Evolutionary conservation across 1,140 invertebrate genomes (phyloP), one percentile per base, ranked within the genome.

Genomic region (Wiebesia pumilae): DNA sequence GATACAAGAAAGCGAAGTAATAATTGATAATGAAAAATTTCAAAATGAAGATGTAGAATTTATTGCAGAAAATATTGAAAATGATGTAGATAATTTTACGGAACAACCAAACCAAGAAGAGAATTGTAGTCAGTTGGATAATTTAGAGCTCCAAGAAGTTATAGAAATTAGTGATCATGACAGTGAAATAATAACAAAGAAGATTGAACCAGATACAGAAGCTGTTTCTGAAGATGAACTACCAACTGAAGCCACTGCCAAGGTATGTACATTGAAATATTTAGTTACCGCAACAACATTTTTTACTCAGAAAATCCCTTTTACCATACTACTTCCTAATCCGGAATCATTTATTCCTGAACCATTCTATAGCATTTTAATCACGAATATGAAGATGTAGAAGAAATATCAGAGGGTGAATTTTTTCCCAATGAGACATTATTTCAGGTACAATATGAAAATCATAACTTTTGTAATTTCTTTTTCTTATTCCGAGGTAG

Each of bases 221-320:
- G 95, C 95, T 88, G 95, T 96, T 78, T 95, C 96, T 21, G 96
- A 96, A 91, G 96, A 96, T 89, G 96, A 96, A 89, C 88, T 96
- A 4, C 95, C 95, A 2, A 93, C 90, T 24, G 94, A 94, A 90
- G 91, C 91, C 43, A 87, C 92, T 9, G 87, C 93, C 12, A 94
- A 94, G 90, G 93, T 94, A 90, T 73, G 86, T 69, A 47, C 38
- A 1, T 65, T 58, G 14, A 40, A 24, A 77, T 54, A 27, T 77
- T 35, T 86, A 54, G 43, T 82, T 51, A n/a, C 24, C 9, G 12
- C 24, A 78, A 73, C 14, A 40, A 51, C 27, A 73, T 24, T 54
- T 81, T 83, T 38, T 24, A 67, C 80, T 86, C 71, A 38, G 33
- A 67, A n/a, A 75, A 83, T 78, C 40, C 65, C 67, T 38, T 30